Evolutionary conservation across 2,797 vertebrate species (phyloP).

Genomic region (Argentina silus): DNA sequence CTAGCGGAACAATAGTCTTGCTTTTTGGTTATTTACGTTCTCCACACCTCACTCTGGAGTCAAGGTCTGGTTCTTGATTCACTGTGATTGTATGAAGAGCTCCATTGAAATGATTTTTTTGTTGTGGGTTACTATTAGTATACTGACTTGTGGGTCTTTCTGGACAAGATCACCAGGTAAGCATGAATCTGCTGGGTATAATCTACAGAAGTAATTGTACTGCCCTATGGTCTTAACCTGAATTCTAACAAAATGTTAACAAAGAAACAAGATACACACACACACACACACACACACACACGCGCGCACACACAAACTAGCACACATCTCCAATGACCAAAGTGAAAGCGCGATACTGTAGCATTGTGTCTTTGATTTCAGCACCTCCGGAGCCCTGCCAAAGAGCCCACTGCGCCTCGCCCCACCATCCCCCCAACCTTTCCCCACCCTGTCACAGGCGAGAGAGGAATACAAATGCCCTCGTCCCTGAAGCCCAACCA

Average conservation of each 20-base stretch:
- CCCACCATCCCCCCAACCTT: slow-evolving; percentile 53
- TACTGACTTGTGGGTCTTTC: slow-evolving; percentile 64
- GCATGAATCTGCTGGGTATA: slow-evolving; percentile 18
- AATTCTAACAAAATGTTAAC: background rate
- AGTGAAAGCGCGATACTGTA: slow-evolving; percentile 48
- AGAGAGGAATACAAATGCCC: slow-evolving; percentile 80
- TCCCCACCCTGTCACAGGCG: slow-evolving; percentile 61
- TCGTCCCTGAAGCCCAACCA: slow-evolving; percentile 52
- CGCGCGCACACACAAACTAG: slow-evolving; percentile 3
- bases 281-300: slow-evolving; percentile 9
- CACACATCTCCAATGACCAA: slow-evolving; percentile 28
- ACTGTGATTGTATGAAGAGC: slow-evolving; percentile 34
- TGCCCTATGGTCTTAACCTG: background rate
- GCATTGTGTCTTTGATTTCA: slow-evolving; percentile 60
- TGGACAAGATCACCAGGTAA: slow-evolving; percentile 57
- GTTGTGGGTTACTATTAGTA: slow-evolving; percentile 57
- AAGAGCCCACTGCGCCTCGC: slow-evolving; percentile 44
- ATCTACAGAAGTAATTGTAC: background rate
- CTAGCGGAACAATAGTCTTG: slow-evolving; percentile 62
- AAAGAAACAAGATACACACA: background rate
- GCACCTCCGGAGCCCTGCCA: slow-evolving; percentile 52
- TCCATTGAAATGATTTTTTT: slow-evolving; percentile 43
- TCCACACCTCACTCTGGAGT: slow-evolving; percentile 56
- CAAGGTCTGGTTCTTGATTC: slow-evolving; percentile 52
- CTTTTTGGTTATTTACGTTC: slow-evolving; percentile 1